phyloP scores from a whole-genome alignment of 2,113 vertebrate species.

The Microcebus tavaratra region DNA sequence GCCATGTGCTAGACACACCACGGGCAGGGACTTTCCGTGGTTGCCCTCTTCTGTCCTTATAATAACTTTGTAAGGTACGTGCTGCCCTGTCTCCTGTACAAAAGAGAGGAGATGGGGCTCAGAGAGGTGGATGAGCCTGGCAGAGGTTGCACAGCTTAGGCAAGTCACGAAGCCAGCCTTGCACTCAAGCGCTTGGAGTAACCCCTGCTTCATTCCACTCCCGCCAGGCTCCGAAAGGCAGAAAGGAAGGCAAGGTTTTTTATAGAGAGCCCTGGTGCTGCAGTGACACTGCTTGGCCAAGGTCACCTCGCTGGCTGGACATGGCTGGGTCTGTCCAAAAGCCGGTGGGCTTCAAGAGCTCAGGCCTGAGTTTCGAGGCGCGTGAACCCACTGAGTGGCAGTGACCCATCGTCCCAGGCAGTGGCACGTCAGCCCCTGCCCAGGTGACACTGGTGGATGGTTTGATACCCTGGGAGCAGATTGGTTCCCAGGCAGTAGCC shows the following conservation, averaged over 20 bases:
- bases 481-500: rapidly evolving
- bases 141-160: neutral
- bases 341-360: neutral
- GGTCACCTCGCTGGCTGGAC: neutral
- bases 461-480: neutral
- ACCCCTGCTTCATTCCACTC: rapidly evolving
- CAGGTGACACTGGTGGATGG: neutral
- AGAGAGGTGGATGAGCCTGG: neutral
- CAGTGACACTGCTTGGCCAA: rapidly evolving
- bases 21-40: neutral
- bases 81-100: neutral
- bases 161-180: neutral
- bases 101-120: neutral
- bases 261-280: neutral
- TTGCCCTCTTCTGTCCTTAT: neutral
- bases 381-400: rapidly evolving
- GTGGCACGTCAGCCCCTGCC: no score
- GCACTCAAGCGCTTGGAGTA: rapidly evolving
- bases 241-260: neutral
- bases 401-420: neutral
- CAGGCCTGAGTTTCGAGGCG: neutral
- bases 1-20: rapidly evolving
- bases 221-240: neutral
- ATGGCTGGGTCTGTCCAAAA: neutral
- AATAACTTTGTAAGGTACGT: neutral